A percentile compares a stretch with the other conserved stretches of the same genome.
Evolutionary conservation across 2,113 vertebrate genomes (phyloP).

Genomic region (Micromys minutus): DNA sequence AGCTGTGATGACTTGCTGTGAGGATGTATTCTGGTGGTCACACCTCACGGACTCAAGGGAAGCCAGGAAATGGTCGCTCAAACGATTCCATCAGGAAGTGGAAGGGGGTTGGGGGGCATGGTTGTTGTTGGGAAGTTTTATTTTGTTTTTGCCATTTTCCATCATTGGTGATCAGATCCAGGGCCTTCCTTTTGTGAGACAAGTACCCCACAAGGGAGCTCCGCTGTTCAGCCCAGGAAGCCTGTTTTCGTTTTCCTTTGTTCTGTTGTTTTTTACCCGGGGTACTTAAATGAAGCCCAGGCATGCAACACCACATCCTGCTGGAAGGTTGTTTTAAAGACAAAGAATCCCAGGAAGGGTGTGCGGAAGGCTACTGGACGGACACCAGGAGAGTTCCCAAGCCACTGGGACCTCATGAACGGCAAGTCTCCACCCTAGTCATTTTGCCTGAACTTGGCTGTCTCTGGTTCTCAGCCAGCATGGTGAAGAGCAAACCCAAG

Average conservation of each 20-base stretch:
- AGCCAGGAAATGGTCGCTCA: background rate
- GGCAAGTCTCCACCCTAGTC: background rate
- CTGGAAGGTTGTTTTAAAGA: background rate
- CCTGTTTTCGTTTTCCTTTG: background rate
- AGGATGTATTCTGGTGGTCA: background rate
- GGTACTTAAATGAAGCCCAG: background rate
- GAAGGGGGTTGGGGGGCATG: background rate
- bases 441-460: no score
- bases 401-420: background rate
- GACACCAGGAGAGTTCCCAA: background rate
- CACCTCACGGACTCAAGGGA: background rate
- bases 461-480: background rate
- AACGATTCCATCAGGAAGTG: background rate
- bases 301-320: background rate
- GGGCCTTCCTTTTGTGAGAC: background rate
- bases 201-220: background rate
- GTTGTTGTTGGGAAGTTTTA: background rate
- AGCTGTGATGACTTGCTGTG: background rate
- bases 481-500: background rate
- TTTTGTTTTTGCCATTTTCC: background rate
- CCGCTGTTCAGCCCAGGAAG: background rate
- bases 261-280: background rate
- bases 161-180: background rate
- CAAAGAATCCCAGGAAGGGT: background rate
- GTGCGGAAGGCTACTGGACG: rapidly evolving